Conservation (phyloP, 1,140 invertebrate genomes). For the Drosophila albomicans region DNA sequence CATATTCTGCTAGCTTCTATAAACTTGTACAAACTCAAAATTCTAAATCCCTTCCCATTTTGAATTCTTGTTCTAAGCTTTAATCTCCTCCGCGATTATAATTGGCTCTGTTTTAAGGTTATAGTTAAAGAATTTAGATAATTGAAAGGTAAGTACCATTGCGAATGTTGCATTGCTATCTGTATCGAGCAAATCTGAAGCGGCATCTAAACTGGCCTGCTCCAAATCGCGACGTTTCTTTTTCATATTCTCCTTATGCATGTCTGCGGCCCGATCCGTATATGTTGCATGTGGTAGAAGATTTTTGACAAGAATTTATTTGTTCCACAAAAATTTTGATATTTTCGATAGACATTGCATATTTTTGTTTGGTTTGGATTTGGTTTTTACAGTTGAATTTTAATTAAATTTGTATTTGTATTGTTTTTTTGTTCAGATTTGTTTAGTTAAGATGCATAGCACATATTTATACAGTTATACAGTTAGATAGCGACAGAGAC, state of each 20-base stretch:
- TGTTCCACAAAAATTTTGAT: conserved; percentile 73
- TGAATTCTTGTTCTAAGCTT: neutral
- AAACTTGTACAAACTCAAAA: neutral
- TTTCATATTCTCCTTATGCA: conserved; percentile 95
- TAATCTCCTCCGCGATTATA: neutral
- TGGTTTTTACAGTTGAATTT: conserved; percentile 57
- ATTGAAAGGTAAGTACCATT: conserved; percentile 88
- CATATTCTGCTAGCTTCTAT: too few relatives aligned
- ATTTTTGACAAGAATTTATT: conserved; percentile 85
- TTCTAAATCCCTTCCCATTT: neutral
- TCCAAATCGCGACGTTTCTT: conserved; percentile 94
- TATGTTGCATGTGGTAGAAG: conserved; percentile 82
- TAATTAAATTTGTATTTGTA: conserved; percentile 24
- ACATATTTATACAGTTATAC: conserved; percentile 71
- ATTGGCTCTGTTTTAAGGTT: neutral
- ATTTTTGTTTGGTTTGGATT: conserved; percentile 30
- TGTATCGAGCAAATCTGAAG: conserved; percentile 92
- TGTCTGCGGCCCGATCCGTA: conserved; percentile 86
- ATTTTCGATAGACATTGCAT: conserved; percentile 22
- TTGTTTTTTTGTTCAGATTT: conserved; percentile 27
- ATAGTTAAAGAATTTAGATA: neutral
- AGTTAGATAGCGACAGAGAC: conserved; percentile 76
- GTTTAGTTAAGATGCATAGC: conserved; percentile 65
- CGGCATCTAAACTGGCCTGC: conserved; percentile 92
- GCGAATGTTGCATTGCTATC: conserved; percentile 93